phyloP scores from a whole-genome alignment of 2,797 vertebrate species.

The Nasua narica region DNA sequence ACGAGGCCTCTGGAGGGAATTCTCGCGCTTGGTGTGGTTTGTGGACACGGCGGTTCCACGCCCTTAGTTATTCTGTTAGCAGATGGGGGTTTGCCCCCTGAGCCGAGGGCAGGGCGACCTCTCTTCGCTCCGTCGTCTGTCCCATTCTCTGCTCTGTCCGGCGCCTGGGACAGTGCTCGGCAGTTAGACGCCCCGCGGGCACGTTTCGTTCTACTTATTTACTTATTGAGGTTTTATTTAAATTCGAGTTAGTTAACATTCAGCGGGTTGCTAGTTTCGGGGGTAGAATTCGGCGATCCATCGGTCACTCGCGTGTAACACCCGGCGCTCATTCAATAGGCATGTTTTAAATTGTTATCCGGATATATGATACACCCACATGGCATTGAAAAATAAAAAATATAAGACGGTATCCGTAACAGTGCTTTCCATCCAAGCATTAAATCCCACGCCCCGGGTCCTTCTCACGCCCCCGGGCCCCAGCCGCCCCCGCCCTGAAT shows the following conservation, averaged over 20 bases:
- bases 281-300: not conserved
- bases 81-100: not conserved
- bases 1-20: not conserved
- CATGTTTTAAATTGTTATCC: not conserved
- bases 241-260: not conserved
- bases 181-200: not conserved
- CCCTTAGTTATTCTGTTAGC: not conserved
- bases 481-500: not conserved
- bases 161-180: not conserved
- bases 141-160: not conserved
- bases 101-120: rapidly evolving
- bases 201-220: not conserved
- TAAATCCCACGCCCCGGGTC: not conserved
- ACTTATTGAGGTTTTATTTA: not conserved
- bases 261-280: not conserved
- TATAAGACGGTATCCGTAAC: not conserved
- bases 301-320: not conserved
- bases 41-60: too few relatives aligned
- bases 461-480: not conserved
- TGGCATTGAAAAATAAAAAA: not conserved
- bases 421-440: not conserved
- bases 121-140: not conserved
- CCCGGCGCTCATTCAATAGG: not conserved
- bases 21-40: not conserved
- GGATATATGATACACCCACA: not conserved